Base-by-base conservation (phyloP, 2,113 vertebrate species). In the Cairina moschata region DNA sequence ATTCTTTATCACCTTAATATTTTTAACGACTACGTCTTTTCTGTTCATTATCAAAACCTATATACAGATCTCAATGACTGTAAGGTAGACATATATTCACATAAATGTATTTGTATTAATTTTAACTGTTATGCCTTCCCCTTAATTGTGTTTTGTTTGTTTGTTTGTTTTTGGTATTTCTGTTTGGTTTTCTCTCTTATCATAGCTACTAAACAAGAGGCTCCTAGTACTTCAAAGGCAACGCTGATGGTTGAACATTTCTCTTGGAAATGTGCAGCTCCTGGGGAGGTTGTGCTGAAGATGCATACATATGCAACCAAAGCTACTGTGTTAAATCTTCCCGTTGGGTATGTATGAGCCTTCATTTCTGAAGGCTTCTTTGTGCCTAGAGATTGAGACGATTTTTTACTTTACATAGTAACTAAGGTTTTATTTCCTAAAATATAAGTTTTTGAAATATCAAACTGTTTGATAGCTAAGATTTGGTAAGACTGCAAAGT, bases 231-330 rank as follows among this genome's bases (percentile, higher is more conserved):
- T 90, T 95, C 96, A 32, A 79, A 97, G 75, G 98, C 98, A 34
- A 72, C 97, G 14, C 97, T 99, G 28, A 97, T 42, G 3, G 97
- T 90, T 65, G 98, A 98, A 83, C 81, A 59, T 2, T 96, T 98
- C 95, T 98, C 97, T 55, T 99, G 99, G 99, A 99, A 98, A 95
- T 97, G 96, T 78, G 31, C 98, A 62, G 85, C 72, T 81, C 95
- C 94, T 59, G 97, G 98, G 54, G 86, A 98, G n/a, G 96, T 98
- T 36, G 31, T 99, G 71, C 83, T 99, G 91, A 98, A 96, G 91
- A 97, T 99, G 69, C 97, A 97, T 55, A 99, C 99, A 13, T 98
- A 97, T 5, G 98, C 98, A n/a, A 98, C 98, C 59, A 99, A 98
- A 96, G 98, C 99, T 68, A 79, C 97, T 36, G 9, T 98, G 76